phyloP scores from a whole-genome alignment of 2,797 vertebrate genomes.

The Echiichthys vipera region DNA sequence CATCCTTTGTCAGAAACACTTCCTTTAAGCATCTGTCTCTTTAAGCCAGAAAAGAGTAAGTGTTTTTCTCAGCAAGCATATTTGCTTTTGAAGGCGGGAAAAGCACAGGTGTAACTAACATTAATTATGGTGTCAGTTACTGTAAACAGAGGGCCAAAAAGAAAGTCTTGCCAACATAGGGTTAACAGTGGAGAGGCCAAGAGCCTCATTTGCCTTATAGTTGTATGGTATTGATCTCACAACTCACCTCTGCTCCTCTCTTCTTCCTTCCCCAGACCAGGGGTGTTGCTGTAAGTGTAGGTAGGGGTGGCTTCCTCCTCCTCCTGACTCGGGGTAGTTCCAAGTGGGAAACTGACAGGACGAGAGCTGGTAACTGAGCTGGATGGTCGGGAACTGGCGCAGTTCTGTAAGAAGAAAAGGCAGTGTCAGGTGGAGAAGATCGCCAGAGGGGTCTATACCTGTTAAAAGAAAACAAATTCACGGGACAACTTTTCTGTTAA shows the following conservation, averaged over 20 bases:
- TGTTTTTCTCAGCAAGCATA: not conserved
- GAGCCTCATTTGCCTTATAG: not conserved
- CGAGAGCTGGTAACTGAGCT: constrained; percentile 81
- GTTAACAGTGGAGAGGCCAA: not conserved
- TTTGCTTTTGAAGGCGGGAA: not conserved
- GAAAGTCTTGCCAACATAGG: not conserved
- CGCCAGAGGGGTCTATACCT: not conserved
- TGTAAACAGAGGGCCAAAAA: not conserved
- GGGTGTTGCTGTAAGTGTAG: constrained; percentile 41
- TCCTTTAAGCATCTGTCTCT: too few relatives aligned
- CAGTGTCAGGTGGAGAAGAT: not conserved
- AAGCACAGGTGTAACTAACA: not conserved
- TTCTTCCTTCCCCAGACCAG: constrained; percentile 27
- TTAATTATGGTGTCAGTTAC: not conserved
- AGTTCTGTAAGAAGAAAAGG: constrained; percentile 75
- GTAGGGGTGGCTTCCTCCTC: constrained; percentile 58
- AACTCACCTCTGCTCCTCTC: constrained; percentile 57
- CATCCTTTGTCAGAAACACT: too few relatives aligned
- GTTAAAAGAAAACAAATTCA: not conserved
- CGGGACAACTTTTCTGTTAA: not conserved
- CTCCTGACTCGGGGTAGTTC: constrained; percentile 60
- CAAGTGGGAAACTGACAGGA: constrained; percentile 75
- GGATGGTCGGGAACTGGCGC: constrained; percentile 79
- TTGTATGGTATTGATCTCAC: not conserved
- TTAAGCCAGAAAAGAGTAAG: too few relatives aligned